phyloP scores from a whole-genome alignment of 2,113 vertebrate genomes.

The Cromileptes altivelis region DNA sequence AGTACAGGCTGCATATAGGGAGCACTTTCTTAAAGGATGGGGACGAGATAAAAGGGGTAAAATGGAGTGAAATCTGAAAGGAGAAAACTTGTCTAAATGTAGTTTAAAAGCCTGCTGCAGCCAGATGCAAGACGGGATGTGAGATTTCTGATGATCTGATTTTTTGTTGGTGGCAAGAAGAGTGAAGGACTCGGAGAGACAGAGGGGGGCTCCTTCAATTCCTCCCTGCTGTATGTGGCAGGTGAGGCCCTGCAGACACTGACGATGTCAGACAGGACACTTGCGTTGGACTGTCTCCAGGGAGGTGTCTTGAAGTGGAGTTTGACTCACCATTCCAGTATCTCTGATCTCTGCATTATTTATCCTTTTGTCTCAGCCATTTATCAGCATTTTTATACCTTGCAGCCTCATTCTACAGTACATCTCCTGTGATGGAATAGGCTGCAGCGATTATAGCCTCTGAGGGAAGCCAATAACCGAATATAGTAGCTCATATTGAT shows the following conservation, averaged over 20 bases:
- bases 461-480: slow-evolving; percentile 68
- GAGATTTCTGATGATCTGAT: slow-evolving; percentile 19
- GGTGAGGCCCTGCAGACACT: slow-evolving; percentile 65
- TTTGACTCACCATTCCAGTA: slow-evolving; percentile 50
- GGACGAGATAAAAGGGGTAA: slow-evolving; percentile 29
- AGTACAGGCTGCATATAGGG: slow-evolving; percentile 35
- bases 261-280: slow-evolving; percentile 75
- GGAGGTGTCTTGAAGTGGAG: slow-evolving; percentile 60
- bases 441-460: slow-evolving; percentile 57
- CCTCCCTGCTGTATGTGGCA: slow-evolving; percentile 37
- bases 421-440: slow-evolving; percentile 61
- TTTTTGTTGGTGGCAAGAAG: slow-evolving; percentile 9
- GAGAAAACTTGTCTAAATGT: slow-evolving; percentile 7
- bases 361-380: slow-evolving; percentile 71
- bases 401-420: slow-evolving; percentile 49
- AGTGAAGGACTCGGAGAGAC: slow-evolving; percentile 8
- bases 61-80: slow-evolving; percentile 37
- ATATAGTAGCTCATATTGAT: slow-evolving; percentile 67
- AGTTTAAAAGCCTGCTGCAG: slow-evolving; percentile 42
- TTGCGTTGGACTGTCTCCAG: slow-evolving; percentile 54
- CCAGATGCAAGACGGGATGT: background rate
- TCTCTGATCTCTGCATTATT: slow-evolving; percentile 70
- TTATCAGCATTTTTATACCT: slow-evolving; percentile 64
- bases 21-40: slow-evolving; percentile 27
- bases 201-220: slow-evolving; percentile 22